Base-by-base conservation (phyloP, 2,888 invertebrate species). In the Melipona bicolor region DNA sequence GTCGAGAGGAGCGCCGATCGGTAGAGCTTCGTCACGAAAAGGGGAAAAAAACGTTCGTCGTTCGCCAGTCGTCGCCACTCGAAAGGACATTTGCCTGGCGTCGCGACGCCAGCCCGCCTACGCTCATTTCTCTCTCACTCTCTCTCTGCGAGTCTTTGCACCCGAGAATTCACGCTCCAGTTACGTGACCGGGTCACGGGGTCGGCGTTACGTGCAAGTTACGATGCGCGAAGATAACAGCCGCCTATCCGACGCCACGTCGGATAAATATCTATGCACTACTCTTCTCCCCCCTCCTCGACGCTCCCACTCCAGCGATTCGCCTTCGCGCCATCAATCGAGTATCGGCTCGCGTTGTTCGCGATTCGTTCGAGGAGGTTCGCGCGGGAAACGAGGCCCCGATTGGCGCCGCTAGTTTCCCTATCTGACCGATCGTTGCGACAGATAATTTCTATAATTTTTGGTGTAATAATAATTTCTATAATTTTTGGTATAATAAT, bases 141-240 rank as follows among this genome's bases (percentile, higher is more conserved):
- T 43, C 9, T 76, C 19, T 27, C n/a, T 21, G 50, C 11, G 50
- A 87, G 78, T 80, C 82, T 77, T 78, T 69, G 76, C 74, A 59
- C 59, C 64, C 68, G 83, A 84, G 88, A 82, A 89, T 83, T 90
- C 84, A 86, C 79, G 89, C 88, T 90, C 89, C 65, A 90, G 86
- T 89, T 89, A 86, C 83, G 84, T 82, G 87, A 90, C 86, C 89
- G 64, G 88, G 90, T 90, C 90, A 84, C 74, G 84, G 70, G 87
- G 86, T 86, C 83, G 88, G 70, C 74, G 69, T 77, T 70, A 79
- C 82, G 62, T 62, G 74, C 81, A 78, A 67, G 72, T 80, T 81
- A 80, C 76, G 71, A 71, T 43, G 49, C 59, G 32, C 52, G 62
- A 65, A 79, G 67, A 75, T 71, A 27, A 72, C 56, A 64, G 80